These are phyloP conservation scores for Tiliqua scincoides DNA, from an alignment of 2,113 vertebrate species.

Conservation along the genomic window DNA sequence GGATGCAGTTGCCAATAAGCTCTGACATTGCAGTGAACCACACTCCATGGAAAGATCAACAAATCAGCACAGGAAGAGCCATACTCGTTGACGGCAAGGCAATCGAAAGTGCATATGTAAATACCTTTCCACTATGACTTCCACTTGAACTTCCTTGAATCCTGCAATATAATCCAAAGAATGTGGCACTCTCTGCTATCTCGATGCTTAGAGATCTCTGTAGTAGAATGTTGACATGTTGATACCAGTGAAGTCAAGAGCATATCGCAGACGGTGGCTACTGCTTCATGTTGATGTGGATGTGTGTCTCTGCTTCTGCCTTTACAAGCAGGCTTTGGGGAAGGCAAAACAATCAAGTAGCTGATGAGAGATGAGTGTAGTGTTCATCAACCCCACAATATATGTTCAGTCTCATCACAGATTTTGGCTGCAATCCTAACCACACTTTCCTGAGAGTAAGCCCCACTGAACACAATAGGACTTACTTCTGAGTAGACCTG, in stretches of 20 bases:
- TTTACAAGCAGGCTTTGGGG: neutral
- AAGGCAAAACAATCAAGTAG: neutral
- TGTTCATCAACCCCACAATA: neutral
- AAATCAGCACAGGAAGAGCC: slow-evolving; percentile 11
- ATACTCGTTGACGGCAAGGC: neutral
- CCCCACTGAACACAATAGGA: too few relatives aligned
- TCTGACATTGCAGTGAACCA: slow-evolving; percentile 9
- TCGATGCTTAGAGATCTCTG: neutral
- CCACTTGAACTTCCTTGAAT: neutral
- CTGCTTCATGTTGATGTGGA: neutral
- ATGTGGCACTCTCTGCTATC: neutral
- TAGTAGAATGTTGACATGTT: neutral
- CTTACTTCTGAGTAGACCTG: too few relatives aligned
- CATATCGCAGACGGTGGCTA: neutral
- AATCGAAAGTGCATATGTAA: neutral
- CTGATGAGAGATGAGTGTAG: neutral
- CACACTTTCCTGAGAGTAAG: too few relatives aligned
- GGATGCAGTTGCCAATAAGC: slow-evolving; percentile 31
- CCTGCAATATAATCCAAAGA: neutral
- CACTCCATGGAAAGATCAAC: neutral
- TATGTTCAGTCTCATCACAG: neutral
- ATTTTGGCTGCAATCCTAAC: too few relatives aligned
- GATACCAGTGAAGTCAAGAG: slow-evolving; percentile 1
- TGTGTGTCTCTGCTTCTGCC: neutral
- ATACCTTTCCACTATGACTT: neutral